phyloP scores from a whole-genome alignment of 2,113 vertebrate genomes.

The Chamaetylas fuelleborni region DNA sequence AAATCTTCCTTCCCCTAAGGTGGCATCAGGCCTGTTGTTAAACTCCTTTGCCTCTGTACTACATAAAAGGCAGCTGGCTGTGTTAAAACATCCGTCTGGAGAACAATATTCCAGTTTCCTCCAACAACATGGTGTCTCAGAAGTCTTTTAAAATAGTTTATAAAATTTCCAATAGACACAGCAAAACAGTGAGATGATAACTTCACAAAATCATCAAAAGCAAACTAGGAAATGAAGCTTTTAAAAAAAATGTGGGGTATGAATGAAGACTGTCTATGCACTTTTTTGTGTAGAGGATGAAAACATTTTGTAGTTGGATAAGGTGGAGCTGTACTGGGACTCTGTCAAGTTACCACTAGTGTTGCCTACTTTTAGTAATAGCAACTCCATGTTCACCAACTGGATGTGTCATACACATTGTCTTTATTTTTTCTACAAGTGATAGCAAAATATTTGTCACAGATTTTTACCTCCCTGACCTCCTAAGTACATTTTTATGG shows the following conservation, averaged over 20 bases:
- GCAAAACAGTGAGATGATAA: background rate
- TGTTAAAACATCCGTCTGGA: constrained; percentile 42
- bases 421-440: background rate
- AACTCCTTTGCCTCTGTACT: background rate
- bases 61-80: constrained; percentile 21
- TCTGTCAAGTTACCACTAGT: background rate
- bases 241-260: background rate
- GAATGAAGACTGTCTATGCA: background rate
- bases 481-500: background rate
- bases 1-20: background rate
- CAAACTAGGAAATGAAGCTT: constrained; percentile 7
- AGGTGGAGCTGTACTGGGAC: background rate
- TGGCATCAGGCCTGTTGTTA: background rate
- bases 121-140: background rate
- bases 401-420: background rate
- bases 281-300: background rate
- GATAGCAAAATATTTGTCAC: background rate
- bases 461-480: background rate
- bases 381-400: background rate
- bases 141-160: constrained; percentile 48
- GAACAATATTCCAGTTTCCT: constrained; percentile 61
- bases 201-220: constrained; percentile 40
- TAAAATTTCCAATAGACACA: constrained; percentile 34
- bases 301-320: background rate
- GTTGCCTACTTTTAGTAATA: background rate